A percentile compares a stretch with the other conserved stretches of the same genome.
Evolutionary conservation across 1,140 invertebrate genomes (phyloP).

Genomic region (Melipona quadrifasciata): DNA sequence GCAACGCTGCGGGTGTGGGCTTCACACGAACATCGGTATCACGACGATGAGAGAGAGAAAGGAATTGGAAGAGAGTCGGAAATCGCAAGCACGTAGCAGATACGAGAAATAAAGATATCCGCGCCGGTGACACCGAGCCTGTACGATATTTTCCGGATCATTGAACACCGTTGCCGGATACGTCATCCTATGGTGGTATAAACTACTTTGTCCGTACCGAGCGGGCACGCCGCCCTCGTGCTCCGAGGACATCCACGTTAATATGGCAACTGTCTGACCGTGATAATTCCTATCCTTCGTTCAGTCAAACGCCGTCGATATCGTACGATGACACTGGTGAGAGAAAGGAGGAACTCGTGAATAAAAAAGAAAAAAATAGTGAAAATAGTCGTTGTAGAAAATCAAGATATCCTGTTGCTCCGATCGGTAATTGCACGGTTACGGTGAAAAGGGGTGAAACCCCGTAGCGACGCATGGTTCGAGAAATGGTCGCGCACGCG

Average conservation of each 20-base stretch:
- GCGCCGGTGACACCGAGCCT: conserved; percentile 45
- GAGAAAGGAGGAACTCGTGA: neutral
- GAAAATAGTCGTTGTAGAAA: conserved; percentile 2
- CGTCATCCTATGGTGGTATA: conserved; percentile 11
- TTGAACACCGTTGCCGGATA: conserved; percentile 54
- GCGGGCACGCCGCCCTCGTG: conserved; percentile 55
- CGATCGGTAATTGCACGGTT: too few species aligned
- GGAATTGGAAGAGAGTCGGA: neutral
- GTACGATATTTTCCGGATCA: conserved; percentile 57
- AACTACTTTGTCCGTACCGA: conserved; percentile 20
- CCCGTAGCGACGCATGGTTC: neutral
- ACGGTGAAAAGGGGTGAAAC: neutral
- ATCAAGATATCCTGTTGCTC: neutral
- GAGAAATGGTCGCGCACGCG: too few species aligned
- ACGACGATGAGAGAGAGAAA: neutral
- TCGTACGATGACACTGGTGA: too few species aligned
- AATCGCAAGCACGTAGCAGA: neutral
- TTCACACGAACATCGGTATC: neutral
- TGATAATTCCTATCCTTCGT: neutral
- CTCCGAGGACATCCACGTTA: conserved; percentile 18
- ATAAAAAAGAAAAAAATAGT: too few species aligned
- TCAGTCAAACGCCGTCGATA: neutral
- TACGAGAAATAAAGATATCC: conserved; percentile 22
- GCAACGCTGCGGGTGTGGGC: conserved; percentile 40
- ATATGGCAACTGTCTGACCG: conserved; percentile 6